Percentiles rank a stretch among this genome's conserved stretches.
phyloP scores from a whole-genome alignment of 2,113 vertebrate species.

The Anguilla japonica region DNA sequence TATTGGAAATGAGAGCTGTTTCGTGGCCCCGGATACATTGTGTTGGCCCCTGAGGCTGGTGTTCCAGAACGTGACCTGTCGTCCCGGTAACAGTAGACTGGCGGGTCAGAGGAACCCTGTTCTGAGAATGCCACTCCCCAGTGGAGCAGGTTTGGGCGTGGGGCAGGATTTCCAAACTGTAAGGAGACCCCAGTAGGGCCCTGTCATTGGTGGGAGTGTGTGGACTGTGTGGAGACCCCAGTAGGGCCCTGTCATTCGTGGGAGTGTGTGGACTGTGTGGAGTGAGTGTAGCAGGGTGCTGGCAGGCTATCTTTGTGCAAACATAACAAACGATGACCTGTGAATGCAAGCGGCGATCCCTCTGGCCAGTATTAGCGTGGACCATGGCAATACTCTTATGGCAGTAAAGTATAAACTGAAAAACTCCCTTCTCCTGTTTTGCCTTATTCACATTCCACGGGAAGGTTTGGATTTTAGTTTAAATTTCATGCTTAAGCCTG shows the following conservation, averaged over 20 bases:
- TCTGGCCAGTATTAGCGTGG: no score
- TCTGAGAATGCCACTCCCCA: no score
- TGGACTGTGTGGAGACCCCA: background rate
- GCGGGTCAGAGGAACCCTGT: background rate
- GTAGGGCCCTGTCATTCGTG: background rate
- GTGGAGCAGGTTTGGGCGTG: no score
- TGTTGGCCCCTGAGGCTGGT: background rate
- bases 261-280: background rate
- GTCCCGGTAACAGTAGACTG: conserved; percentile 17
- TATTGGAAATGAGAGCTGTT: conserved; percentile 4
- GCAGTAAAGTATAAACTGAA: no score
- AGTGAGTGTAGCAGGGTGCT: background rate
- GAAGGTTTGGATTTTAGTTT: no score
- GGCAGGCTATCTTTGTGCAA: background rate
- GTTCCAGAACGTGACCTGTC: background rate
- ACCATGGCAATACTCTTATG: no score
- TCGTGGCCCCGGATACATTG: conserved; percentile 12
- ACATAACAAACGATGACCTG: no score
- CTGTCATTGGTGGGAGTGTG: background rate
- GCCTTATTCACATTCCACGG: no score
- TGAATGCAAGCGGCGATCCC: no score
- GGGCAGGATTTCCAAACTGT: background rate
- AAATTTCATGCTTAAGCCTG: no score
- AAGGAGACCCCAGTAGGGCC: background rate
- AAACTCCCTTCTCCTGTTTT: no score